Evolutionary conservation across 2,888 invertebrate genomes (phyloP), one percentile per base, ranked within the genome.

Genomic region (Parnassius smintheus): DNA sequence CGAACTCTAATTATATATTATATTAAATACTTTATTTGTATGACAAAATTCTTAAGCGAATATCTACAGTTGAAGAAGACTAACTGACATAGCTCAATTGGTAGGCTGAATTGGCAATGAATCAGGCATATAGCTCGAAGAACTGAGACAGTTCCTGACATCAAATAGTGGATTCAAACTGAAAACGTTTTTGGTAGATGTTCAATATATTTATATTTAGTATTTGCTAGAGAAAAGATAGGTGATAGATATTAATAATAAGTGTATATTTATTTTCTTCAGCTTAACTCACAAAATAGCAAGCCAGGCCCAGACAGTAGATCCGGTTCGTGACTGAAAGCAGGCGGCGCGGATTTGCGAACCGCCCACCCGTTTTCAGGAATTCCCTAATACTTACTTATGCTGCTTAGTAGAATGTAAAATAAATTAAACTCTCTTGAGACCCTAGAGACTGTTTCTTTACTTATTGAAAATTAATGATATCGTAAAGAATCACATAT

Each of bases 201-300:
- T 25, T 25, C 25, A 25, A 25, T 25, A 25, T 25, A 25, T 25
- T 25, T 25, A 25, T 2, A 25, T 25, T 25, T 25, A 25, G 25
- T 25, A 25, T 25, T 25, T 25, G 0, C 25, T 25, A 3, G 25
- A 25, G 25, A 2, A 25, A 25, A 25, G 25, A 25, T 25, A 25
- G 25, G 7, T 7, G 25, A 25, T 3, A 25, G 3, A 25, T 25
- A 4, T 25, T 25, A 4, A 25, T 8, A 8, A 13, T 12, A 48
- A 25, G 45, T 49, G 25, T 62, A 48, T 54, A 25, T 53, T 57
- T 53, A 62, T 53, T 57, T 57, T 52, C 22, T 61, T 62, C 44
- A 25, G 54, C 58, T 62, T 57, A 62, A 54, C 53, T 53, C 54
- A 58, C 58, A 62, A 58, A 18, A 62, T 53, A 62, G 62, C 49